Base-by-base conservation (phyloP, 2,113 vertebrate species). In the Gallinago paraguaiae region DNA sequence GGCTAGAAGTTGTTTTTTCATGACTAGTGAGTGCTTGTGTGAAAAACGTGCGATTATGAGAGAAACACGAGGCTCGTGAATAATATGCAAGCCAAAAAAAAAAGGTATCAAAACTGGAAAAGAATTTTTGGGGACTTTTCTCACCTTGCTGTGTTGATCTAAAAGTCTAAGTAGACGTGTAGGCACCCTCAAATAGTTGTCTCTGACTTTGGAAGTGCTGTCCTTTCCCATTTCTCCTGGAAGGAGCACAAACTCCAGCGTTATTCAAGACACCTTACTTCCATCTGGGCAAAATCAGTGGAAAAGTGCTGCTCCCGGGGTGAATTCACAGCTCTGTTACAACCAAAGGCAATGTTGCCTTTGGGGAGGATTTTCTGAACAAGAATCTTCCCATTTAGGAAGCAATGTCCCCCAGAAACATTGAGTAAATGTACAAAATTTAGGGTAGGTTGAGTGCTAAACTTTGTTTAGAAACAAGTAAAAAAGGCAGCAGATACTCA, bases 1-100 rank as follows among this genome's bases (percentile, higher is more conserved):
- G 79, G 45, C 59, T 83, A 85, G 59, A 93, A 77, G 76, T 81
- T 2, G 63, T 90, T 95, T 88, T 88, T 86, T 93, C 41, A 50
- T 5, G 17, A 45, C 41, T 19, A 39, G 84, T 3, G 2, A 91
- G 19, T 63, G 37, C 57, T 68, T 82, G 33, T 48, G 46, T 48
- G 46, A 74, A 82, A 89, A 90, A 90, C 15, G 72, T 46, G 25
- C 6, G 11, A 15, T 83, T 83, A 10, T 59, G 50, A 78, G 46
- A 59, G 60, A 92, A 72, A 77, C 20, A 16, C 1, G 10, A 54
- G 17, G 17, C 54, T 93, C 24, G 17, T 48, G 20, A 82, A 35
- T 57, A 93, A 76, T 28, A 60, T 13, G 20, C 2, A 76, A 79
- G 48, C 5, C 22, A 69, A 59, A 74, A 92, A 92, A 88, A 80